These are phyloP conservation scores for Pelmatolapia mariae DNA, from an alignment of 2,113 vertebrate species.

Conservation along the genomic window DNA sequence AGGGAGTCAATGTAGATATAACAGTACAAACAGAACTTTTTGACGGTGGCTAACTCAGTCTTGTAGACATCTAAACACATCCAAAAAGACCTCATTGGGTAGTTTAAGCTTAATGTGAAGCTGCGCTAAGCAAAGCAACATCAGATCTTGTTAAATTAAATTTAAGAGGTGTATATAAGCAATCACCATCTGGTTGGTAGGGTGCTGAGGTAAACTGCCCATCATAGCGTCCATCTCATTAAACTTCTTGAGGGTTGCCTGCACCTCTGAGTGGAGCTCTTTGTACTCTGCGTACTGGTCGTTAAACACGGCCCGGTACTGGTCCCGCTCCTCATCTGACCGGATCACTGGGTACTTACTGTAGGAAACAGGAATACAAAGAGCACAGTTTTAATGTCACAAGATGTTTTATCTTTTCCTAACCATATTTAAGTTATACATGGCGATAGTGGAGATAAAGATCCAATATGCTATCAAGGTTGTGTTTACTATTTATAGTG, in stretches of 20 bases:
- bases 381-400: neutral
- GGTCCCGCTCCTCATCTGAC: constrained; percentile 86
- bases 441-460: neutral
- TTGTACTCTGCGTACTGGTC: constrained; percentile 98
- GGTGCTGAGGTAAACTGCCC: constrained; percentile 76
- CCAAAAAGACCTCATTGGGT: neutral
- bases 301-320: constrained; percentile 95
- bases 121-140: neutral
- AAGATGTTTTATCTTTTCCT: neutral
- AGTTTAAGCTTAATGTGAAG: neutral
- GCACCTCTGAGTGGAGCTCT: constrained; percentile 87
- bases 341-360: constrained; percentile 91
- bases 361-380: neutral
- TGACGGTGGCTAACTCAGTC: neutral
- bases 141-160: neutral
- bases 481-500: neutral
- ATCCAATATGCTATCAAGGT: neutral
- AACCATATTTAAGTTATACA: neutral
- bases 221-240: constrained; percentile 87
- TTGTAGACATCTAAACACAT: neutral
- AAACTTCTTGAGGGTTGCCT: constrained; percentile 80
- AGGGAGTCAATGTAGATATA: neutral
- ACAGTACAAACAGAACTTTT: neutral
- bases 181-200: constrained; percentile 76
- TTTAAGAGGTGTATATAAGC: neutral